These are phyloP conservation scores for Nycticorax nycticorax DNA, from an alignment of 2,113 vertebrate species.

Conservation along the genomic window DNA sequence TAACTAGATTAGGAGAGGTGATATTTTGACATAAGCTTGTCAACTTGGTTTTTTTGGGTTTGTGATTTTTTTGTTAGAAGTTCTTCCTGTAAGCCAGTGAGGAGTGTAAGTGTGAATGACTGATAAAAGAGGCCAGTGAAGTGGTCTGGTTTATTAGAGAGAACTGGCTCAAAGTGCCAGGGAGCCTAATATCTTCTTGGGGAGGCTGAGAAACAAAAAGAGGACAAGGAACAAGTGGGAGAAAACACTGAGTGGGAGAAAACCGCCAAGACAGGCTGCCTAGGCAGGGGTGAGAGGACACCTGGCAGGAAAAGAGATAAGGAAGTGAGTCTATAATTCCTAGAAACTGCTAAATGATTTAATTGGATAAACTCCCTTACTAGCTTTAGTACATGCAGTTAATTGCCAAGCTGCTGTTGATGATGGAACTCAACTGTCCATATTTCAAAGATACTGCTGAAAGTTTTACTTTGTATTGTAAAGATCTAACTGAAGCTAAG, in stretches of 20 bases:
- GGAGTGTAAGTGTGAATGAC: background rate
- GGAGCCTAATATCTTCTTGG: background rate
- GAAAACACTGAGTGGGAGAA: background rate
- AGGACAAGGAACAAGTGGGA: background rate
- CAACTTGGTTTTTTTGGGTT: background rate
- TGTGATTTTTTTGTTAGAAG: background rate
- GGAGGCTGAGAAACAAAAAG: background rate
- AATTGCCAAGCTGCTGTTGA: background rate
- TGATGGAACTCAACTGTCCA: background rate
- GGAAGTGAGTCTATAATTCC: background rate
- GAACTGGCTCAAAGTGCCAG: background rate
- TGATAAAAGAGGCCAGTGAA: background rate
- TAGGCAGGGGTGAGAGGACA: background rate
- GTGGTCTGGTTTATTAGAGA: background rate
- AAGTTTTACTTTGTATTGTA: background rate
- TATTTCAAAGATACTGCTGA: background rate
- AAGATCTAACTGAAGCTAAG: background rate
- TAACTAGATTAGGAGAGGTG: background rate
- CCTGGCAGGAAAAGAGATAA: background rate
- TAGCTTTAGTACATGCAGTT: background rate
- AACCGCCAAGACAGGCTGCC: background rate
- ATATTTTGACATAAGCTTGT: background rate
- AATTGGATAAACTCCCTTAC: background rate
- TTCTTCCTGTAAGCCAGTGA: background rate
- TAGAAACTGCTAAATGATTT: background rate